A percentile compares a stretch with the other conserved stretches of the same genome.
These are phyloP conservation scores for Ianthella basta DNA, from an alignment of 37 sponge, comb jelly and placozoan genomes.

Conservation along the genomic window DNA sequence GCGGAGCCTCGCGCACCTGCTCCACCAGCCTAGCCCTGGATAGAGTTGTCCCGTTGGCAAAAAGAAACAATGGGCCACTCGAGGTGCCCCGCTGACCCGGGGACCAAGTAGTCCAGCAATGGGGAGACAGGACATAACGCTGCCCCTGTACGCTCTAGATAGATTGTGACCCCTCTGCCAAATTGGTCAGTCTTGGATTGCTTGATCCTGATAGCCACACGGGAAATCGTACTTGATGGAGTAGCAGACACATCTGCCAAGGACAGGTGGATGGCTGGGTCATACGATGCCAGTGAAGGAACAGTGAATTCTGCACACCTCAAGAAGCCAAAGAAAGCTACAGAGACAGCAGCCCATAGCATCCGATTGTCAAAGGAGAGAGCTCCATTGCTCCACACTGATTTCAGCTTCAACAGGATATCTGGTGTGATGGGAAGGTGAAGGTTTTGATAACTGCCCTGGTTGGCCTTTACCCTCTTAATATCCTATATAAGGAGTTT, in stretches of 20 bases:
- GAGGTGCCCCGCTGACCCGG: background rate
- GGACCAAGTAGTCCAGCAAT: background rate
- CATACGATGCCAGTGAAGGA: background rate
- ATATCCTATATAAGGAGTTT: background rate
- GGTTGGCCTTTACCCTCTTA: background rate
- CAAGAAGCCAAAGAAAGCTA: constrained; percentile 37
- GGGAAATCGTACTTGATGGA: too few relatives aligned
- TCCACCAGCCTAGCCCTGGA: background rate
- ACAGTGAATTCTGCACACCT: constrained; percentile 20
- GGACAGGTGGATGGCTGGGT: background rate
- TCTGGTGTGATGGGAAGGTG: constrained; percentile 7
- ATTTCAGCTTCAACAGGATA: background rate
- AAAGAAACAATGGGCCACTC: background rate
- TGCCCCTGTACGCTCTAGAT: background rate
- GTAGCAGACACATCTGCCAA: background rate
- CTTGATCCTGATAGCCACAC: background rate
- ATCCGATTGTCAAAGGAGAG: background rate
- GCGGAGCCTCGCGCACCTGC: background rate
- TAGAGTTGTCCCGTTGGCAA: background rate
- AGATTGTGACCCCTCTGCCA: background rate
- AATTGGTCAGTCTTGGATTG: constrained; percentile 7
- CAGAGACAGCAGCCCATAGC: constrained; percentile 37
- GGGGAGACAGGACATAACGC: background rate
- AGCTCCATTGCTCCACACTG: background rate
- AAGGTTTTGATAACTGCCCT: background rate